These are phyloP conservation scores for Dryobotodes eremita DNA, from an alignment of 2,888 invertebrate species.

Conservation along the genomic window DNA sequence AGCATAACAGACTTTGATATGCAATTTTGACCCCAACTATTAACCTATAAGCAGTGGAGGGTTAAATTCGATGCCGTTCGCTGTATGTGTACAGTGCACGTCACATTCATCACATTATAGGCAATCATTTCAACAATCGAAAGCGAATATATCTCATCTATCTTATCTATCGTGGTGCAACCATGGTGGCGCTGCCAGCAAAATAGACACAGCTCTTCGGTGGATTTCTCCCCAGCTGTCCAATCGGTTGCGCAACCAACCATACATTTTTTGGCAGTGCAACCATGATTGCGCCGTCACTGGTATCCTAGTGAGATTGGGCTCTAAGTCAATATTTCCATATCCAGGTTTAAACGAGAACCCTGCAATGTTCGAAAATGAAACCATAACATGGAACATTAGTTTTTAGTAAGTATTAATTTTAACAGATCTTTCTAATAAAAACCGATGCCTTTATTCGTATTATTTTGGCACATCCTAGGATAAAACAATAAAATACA, in stretches of 20 bases:
- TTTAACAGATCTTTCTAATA: not conserved
- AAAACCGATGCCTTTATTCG: not conserved
- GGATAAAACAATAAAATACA: not conserved
- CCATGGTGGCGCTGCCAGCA: not conserved
- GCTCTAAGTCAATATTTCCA: no score
- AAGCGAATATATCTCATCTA: no score
- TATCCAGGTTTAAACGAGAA: no score
- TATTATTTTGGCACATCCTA: not conserved
- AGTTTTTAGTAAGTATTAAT: not conserved
- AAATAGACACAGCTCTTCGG: not conserved
- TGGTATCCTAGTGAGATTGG: no score
- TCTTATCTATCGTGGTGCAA: no score
- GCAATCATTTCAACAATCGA: constrained; percentile 8
- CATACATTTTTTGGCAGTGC: not conserved
- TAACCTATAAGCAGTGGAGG: constrained; percentile 43
- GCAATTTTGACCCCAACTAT: constrained; percentile 43
- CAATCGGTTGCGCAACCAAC: not conserved
- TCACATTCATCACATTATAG: constrained; percentile 22
- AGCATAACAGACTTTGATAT: constrained; percentile 43
- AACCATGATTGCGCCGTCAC: no score
- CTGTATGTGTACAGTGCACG: not conserved
- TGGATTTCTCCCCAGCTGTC: no score
- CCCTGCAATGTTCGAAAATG: no score
- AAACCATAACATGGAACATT: no score
- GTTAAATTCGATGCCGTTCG: constrained; percentile 43